Conservation (phyloP, 2,888 invertebrate species). For the Tillus elongatus region DNA sequence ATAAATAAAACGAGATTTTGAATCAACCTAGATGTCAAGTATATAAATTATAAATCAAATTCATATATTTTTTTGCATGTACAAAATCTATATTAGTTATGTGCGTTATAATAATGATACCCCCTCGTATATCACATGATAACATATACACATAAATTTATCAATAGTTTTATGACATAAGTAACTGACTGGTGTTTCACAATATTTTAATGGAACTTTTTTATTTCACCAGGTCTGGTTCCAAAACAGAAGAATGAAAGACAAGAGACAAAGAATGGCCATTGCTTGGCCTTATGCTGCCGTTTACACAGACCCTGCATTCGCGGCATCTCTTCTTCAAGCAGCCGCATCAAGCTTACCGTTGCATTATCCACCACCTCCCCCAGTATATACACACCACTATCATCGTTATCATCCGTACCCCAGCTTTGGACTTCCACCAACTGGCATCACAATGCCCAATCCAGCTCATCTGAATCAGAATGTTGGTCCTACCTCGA, state of each 20-base stretch:
- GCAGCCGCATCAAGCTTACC: conserved; percentile 67
- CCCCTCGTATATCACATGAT: too few relatives aligned
- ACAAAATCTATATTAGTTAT: too few relatives aligned
- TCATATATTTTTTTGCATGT: too few relatives aligned
- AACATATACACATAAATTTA: too few relatives aligned
- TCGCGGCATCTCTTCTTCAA: conserved; percentile 86
- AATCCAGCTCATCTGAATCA: conserved; percentile 30
- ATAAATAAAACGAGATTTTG: too few relatives aligned
- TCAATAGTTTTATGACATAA: too few relatives aligned
- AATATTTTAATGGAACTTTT: too few relatives aligned
- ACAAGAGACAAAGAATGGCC: conserved; percentile 90
- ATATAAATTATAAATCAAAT: too few relatives aligned
- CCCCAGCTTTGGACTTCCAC: conserved; percentile 41
- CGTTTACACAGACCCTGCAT: conserved; percentile 87
- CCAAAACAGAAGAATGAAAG: conserved; percentile 94
- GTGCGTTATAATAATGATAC: too few relatives aligned
- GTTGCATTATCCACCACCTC: conserved; percentile 46
- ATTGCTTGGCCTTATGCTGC: conserved; percentile 93
- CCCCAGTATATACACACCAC: conserved; percentile 49
- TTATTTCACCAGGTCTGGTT: conserved; percentile 97
- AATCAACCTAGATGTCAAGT: too few relatives aligned
- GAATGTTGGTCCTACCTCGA: conserved; percentile 26
- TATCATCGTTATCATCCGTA: conserved; percentile 44
- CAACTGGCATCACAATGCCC: conserved; percentile 43
- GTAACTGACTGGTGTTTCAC: too few relatives aligned